Evolutionary conservation across 2,888 invertebrate species (phyloP), one percentile per base, ranked within the genome.

Genomic region (Drosophila setosimentum): DNA sequence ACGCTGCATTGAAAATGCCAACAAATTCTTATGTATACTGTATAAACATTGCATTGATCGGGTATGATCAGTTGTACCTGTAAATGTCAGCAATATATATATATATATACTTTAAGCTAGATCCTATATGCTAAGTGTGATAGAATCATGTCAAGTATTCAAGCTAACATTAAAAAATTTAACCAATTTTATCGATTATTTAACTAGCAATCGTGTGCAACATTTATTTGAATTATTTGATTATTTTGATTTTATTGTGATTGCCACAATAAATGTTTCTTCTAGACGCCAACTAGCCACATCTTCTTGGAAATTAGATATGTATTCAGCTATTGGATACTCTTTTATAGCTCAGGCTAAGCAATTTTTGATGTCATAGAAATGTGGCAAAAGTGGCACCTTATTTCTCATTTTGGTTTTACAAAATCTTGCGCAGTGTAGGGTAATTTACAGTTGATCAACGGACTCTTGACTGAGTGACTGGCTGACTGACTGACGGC

Each of bases 1-100:
- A 58, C 78, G 61, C 51, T 45, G 74, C 64, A 77, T 64, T 29
- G 66, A 63, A 63, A 73, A 64, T 50, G 51, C 55, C 30, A 64
- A 21, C 63, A 53, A 70, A 50, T 67, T 74, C 24, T 42, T 50
- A n/a, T 33, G 50, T 2, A 51, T 75, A 62, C 74, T 16, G 53
- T 65, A 27, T 59, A 65, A 33, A 35, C 18, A 6, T 1, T 10
- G 7, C 7, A 10, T 3, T 10, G 3, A 10, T 6, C 0, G 60
- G 57, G 65, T 45, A 21, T 61, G 32, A 16, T 2, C 11, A 13
- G n/a, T 2, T 18, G 0, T 1, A 62, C 24, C 30, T 35, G 21
- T 24, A 18, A 21, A 10, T 40, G 2, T 13, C 1, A 18, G 2
- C 3, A 40, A 40, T n/a, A 40, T 2, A 40, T n/a, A 40, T n/a